Base-by-base conservation (phyloP, 2,888 invertebrate genomes). In the Punctoribates punctum region DNA sequence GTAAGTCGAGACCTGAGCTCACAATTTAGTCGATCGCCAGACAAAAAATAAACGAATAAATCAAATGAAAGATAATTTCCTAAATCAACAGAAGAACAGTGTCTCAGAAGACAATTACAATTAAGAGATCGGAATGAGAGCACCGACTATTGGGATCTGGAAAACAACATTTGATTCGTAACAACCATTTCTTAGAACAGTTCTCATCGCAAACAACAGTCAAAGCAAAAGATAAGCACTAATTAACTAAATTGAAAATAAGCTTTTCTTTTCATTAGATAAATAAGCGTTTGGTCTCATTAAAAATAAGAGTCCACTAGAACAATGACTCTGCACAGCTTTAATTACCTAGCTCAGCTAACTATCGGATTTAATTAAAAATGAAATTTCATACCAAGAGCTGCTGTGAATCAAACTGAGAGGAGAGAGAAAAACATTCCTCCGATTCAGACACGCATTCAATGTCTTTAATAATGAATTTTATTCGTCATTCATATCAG, bases 181-280 rank as follows among this genome's bases (percentile, higher is more conserved):
- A n/a, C 3, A 48, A 48, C 9, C 48, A 57, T 23, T 23, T 20
- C 6, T 25, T 13, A 57, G 25, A 9, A 1, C 25, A 57, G 25
- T n/a, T 54, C 20, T 34, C 34, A 34, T 34, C 34, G 34, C 34
- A 34, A 34, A n/a, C n/a, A 6, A 34, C 34, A 34, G 34, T n/a
- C 34, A 34, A 57, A 9, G 1, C 25, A n/a, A 57, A 34, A 65
- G 65, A 65, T 29, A 57, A 65, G 65, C 65, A 65, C 34, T 65
- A 65, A 65, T 65, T 65, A 65, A 29, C n/a, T 65, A 27, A 65
- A 65, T 65, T 29, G 65, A 65, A 65, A 60, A 29, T 6, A 23
- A 25, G 15, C 9, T 57, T 25, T 57, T 57, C 25, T 6, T 20
- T 54, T 20, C 8, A 17, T 54, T 6, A n/a, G 15, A n/a, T 6